Conservation (phyloP, 2,888 invertebrate species). For the Chaitophorus viminalis region DNA sequence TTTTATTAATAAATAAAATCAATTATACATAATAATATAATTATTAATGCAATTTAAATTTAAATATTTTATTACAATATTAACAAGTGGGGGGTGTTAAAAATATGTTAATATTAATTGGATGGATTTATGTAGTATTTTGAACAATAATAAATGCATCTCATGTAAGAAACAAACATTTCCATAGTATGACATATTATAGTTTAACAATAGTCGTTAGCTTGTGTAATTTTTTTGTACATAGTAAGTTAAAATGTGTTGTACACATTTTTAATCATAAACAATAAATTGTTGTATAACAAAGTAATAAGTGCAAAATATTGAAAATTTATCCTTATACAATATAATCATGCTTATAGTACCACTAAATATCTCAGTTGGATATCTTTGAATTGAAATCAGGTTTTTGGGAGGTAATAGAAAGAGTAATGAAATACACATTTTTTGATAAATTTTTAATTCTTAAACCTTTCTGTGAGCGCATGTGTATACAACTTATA, state of each 20-base stretch:
- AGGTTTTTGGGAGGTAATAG: too few relatives aligned
- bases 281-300: too few relatives aligned
- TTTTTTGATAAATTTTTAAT: too few relatives aligned
- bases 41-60: constrained; percentile 36
- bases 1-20: constrained; percentile 50
- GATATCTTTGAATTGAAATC: too few relatives aligned
- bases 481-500: too few relatives aligned
- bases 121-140: constrained; percentile 37
- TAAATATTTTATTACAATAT: constrained; percentile 35
- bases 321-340: too few relatives aligned
- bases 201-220: not conserved
- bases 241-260: not conserved
- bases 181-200: not conserved
- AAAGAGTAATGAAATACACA: too few relatives aligned
- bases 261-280: not conserved
- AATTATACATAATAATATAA: constrained; percentile 31
- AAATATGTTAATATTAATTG: constrained; percentile 28
- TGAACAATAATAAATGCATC: constrained; percentile 30
- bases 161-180: not conserved
- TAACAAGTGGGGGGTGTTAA: constrained; percentile 19
- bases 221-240: not conserved
- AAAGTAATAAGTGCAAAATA: not conserved
- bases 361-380: too few relatives aligned
- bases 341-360: too few relatives aligned
- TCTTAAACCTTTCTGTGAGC: too few relatives aligned